Evolutionary conservation across 2,797 vertebrate species (phyloP).

Genomic region (Ficedula albicollis): DNA sequence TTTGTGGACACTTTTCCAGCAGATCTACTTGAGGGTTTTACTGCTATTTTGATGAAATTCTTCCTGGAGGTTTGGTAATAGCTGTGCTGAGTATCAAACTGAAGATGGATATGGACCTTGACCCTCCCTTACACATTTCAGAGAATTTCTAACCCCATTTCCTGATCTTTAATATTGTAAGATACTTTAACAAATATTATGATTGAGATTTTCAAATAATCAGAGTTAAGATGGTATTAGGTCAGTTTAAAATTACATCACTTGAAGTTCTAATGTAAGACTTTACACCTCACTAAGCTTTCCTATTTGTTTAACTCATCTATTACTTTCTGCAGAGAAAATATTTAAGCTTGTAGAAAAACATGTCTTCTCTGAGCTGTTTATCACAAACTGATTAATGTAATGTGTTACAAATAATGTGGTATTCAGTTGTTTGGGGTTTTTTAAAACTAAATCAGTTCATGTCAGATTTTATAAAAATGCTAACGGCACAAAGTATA

Average conservation of each 20-base stretch:
- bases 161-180: neutral
- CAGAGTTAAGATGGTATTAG: conserved; percentile 26
- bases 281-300: neutral
- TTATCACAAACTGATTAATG: conserved; percentile 44
- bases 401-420: conserved; percentile 43
- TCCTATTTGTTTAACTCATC: conserved; percentile 8
- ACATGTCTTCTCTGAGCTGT: conserved; percentile 18
- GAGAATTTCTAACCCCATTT: neutral
- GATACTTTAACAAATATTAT: neutral
- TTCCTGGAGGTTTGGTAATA: neutral
- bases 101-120: neutral
- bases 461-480: conserved; percentile 17
- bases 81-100: neutral
- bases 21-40: neutral
- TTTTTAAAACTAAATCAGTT: neutral
- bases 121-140: neutral
- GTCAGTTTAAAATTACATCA: conserved; percentile 42
- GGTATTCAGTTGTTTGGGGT: neutral
- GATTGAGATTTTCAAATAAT: conserved; percentile 31
- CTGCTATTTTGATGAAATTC: neutral
- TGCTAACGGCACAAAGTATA: neutral
- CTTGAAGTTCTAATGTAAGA: neutral
- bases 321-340: neutral
- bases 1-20: neutral
- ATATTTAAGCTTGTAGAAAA: conserved; percentile 40